phyloP scores from a whole-genome alignment of 2,888 invertebrate genomes.

The Pachliopta kotzebuea region DNA sequence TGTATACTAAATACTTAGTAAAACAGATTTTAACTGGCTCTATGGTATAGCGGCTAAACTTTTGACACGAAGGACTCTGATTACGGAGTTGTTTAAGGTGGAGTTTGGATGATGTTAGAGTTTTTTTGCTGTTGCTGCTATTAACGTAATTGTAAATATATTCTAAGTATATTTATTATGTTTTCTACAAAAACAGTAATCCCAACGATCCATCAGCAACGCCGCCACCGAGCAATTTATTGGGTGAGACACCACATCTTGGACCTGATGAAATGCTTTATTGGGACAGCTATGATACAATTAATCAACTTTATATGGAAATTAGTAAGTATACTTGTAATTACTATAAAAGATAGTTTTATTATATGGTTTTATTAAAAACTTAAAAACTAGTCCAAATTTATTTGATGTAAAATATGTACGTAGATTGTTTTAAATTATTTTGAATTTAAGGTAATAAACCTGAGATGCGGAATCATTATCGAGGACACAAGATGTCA shows the following conservation, averaged over 20 bases:
- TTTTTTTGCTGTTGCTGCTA: too few relatives aligned
- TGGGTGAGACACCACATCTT: slow-evolving; percentile 62
- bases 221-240: slow-evolving; percentile 77
- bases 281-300: slow-evolving; percentile 95
- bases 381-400: not conserved
- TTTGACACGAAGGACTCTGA: too few relatives aligned
- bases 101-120: too few relatives aligned
- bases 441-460: slow-evolving; percentile 77
- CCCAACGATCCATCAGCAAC: slow-evolving; percentile 82
- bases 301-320: slow-evolving; percentile 93
- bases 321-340: slow-evolving; percentile 78
- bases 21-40: too few relatives aligned
- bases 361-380: not conserved
- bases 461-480: slow-evolving; percentile 92
- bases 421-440: slow-evolving; percentile 35
- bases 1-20: too few relatives aligned
- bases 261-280: slow-evolving; percentile 83
- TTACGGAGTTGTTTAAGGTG: too few relatives aligned
- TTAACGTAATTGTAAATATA: not conserved
- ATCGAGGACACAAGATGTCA: slow-evolving; percentile 96
- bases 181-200: slow-evolving; percentile 69
- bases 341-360: not conserved
- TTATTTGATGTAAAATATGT: not conserved
- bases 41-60: too few relatives aligned
- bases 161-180: not conserved